Conservation (phyloP, 2,888 invertebrate species). For the Eristalis intricaria region DNA sequence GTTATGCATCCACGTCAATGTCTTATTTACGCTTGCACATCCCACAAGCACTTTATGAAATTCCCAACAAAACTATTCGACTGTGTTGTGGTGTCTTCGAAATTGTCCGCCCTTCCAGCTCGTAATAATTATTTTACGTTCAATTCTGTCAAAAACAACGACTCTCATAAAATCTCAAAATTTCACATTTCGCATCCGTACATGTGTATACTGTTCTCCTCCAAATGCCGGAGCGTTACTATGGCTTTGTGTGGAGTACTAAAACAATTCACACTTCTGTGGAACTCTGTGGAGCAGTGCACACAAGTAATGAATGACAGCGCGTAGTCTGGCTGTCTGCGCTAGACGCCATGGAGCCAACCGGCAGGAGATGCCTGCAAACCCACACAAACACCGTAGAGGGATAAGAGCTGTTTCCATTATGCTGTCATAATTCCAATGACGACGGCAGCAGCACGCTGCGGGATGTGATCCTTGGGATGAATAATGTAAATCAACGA, state of each 20-base stretch:
- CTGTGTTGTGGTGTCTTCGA: background rate
- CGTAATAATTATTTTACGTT: conserved; percentile 33
- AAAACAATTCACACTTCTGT: conserved; percentile 80
- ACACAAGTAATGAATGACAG: conserved; percentile 31
- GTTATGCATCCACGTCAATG: background rate
- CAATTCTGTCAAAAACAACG: conserved; percentile 44
- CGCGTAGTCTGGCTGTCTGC: conserved; percentile 12
- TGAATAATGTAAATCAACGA: conserved; percentile 61
- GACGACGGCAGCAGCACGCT: conserved; percentile 38
- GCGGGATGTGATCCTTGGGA: conserved; percentile 66
- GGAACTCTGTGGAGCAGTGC: conserved; percentile 57
- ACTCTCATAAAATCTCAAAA: conserved; percentile 16
- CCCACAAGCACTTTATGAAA: background rate
- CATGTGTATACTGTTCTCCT: conserved; percentile 34
- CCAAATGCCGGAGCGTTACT: conserved; percentile 29
- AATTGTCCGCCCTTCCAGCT: background rate
- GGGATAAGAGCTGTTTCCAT: conserved; percentile 62
- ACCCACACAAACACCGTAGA: background rate
- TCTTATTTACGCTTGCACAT: background rate
- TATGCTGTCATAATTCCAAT: conserved; percentile 67
- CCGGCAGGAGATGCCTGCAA: background rate
- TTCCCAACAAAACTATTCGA: background rate
- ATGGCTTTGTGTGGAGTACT: conserved; percentile 73
- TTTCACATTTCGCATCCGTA: conserved; percentile 50
- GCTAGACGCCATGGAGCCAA: conserved; percentile 43